phyloP scores from a whole-genome alignment of 2,797 vertebrate genomes.

The Acipenser transmontanus region DNA sequence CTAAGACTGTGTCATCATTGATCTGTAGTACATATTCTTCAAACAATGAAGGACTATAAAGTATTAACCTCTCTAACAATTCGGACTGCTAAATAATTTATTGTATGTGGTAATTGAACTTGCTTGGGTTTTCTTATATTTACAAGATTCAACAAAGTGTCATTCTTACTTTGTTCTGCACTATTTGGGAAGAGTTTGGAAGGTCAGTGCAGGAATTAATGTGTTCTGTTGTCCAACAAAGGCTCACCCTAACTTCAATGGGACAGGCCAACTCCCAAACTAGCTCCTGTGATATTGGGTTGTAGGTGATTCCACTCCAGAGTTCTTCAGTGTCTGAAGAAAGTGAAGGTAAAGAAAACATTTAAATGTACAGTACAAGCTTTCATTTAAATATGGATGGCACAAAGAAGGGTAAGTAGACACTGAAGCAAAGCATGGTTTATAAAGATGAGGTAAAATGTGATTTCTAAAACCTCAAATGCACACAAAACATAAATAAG shows the following conservation, averaged over 20 bases:
- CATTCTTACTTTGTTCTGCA: conserved; percentile 40
- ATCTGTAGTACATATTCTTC: too few relatives aligned
- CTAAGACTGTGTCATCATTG: too few relatives aligned
- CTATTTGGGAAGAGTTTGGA: conserved; percentile 33
- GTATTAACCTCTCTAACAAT: too few relatives aligned
- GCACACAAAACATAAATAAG: neutral
- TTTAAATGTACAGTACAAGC: too few relatives aligned
- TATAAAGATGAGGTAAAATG: neutral
- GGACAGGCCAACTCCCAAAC: conserved; percentile 54
- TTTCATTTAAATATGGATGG: too few relatives aligned
- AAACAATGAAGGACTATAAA: too few relatives aligned
- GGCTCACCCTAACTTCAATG: conserved; percentile 25
- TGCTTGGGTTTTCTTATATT: too few relatives aligned
- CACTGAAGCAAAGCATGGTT: neutral
- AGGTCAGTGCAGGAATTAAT: conserved; percentile 40
- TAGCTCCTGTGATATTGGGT: conserved; percentile 40
- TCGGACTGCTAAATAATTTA: too few relatives aligned
- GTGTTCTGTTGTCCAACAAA: conserved; percentile 42
- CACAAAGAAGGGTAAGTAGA: neutral
- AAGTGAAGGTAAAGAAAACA: neutral
- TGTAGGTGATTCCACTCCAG: conserved; percentile 56
- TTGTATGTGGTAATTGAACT: too few relatives aligned
- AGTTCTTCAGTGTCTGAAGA: conserved; percentile 51
- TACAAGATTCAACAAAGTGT: too few relatives aligned
- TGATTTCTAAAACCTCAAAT: neutral